phyloP scores from a whole-genome alignment of 2,888 invertebrate genomes.

The Drosophila neotestacea region DNA sequence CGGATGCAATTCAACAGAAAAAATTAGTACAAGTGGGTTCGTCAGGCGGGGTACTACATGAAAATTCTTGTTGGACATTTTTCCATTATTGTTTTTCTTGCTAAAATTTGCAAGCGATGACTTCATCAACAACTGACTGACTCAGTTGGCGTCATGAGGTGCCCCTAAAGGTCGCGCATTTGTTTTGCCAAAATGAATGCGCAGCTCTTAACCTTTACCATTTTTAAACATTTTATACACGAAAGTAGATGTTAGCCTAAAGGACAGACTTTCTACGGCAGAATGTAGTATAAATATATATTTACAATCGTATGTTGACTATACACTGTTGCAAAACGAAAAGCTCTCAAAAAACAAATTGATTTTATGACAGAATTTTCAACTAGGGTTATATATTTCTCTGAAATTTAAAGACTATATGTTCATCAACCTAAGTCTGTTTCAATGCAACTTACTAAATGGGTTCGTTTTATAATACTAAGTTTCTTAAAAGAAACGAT shows the following conservation, averaged over 20 bases:
- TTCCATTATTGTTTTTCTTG: not conserved
- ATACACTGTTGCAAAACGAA: not conserved
- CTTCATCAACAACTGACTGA: slow-evolving; percentile 47
- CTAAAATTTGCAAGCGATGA: slow-evolving; percentile 54
- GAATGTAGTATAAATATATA: not conserved
- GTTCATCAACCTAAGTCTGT: no score
- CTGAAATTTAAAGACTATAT: no score
- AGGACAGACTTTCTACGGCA: not conserved
- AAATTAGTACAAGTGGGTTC: slow-evolving; percentile 13
- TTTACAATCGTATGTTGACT: not conserved
- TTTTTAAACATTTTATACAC: not conserved
- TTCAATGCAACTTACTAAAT: no score
- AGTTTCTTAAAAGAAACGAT: no score
- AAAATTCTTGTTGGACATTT: slow-evolving; percentile 12
- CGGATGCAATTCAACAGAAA: slow-evolving; percentile 10
- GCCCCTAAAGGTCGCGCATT: slow-evolving; percentile 41
- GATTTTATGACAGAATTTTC: not conserved
- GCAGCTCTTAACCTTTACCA: slow-evolving; percentile 17
- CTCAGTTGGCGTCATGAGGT: slow-evolving; percentile 46
- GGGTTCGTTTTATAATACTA: no score
- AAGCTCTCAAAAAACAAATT: not conserved
- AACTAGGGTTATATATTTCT: no score
- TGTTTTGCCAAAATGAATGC: slow-evolving; percentile 18
- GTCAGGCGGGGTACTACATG: not conserved
- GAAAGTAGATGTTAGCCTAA: not conserved